phyloP scores from a whole-genome alignment of 2,113 vertebrate species.

The Campylorhamphus procurvoides region DNA sequence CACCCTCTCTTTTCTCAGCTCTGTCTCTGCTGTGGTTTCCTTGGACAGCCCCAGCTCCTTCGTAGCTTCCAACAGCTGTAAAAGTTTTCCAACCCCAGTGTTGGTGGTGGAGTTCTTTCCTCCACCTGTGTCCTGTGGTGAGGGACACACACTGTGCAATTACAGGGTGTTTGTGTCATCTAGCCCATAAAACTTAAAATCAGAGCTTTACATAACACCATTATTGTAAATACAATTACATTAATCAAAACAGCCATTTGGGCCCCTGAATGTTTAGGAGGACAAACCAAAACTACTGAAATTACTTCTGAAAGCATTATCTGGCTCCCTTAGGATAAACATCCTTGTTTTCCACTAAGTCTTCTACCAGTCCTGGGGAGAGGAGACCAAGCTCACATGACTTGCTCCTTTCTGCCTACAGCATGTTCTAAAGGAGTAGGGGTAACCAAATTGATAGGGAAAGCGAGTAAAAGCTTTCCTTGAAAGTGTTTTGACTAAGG shows the following conservation, averaged over 20 bases:
- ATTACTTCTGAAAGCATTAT: neutral
- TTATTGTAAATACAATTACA: neutral
- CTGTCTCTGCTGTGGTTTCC: neutral
- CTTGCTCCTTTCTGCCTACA: neutral
- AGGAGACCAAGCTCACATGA: neutral
- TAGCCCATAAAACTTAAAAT: neutral
- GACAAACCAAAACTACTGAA: neutral
- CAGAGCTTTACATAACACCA: neutral
- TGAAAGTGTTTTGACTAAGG: constrained; percentile 26
- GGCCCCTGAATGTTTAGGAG: neutral
- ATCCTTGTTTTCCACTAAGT: neutral
- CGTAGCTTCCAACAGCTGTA: neutral
- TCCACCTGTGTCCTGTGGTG: neutral
- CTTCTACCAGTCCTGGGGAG: neutral
- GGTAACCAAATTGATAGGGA: neutral
- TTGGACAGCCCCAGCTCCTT: neutral
- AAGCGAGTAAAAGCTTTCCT: constrained; percentile 39
- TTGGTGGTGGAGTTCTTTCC: neutral
- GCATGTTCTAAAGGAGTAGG: neutral
- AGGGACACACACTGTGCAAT: neutral
- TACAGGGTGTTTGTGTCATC: neutral
- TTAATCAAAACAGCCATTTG: neutral
- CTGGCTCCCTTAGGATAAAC: neutral
- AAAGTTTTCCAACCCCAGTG: neutral
- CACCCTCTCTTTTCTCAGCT: neutral